Evolutionary conservation across 2,797 vertebrate genomes (phyloP), one percentile per base, ranked within the genome.

Genomic region (Tenualosa thibaudeaui): DNA sequence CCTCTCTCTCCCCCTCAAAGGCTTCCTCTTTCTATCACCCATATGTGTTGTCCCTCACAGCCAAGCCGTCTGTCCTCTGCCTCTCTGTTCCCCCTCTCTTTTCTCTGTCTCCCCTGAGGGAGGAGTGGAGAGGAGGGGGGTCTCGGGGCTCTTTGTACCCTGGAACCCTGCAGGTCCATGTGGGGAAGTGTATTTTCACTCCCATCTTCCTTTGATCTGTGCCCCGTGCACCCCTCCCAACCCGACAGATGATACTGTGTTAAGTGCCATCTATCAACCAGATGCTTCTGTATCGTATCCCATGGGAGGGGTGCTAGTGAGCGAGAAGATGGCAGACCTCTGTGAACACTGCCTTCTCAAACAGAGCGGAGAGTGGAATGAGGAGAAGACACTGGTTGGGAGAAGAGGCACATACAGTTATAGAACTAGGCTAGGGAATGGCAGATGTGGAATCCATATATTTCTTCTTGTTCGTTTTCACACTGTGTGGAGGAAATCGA

Each of bases 211-310:
- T 93, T 92, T 93, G 90, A 94, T 92, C 90, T 88, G 85, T 89
- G 89, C 85, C 88, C 85, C 0, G 56, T 24, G 53, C 87, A 31
- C 84, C 71, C 17, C 46, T 8, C 7, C 46, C 46, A 49, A 4
- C 46, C 46, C 87, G 90, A 89, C 92, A 93, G 87, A 89, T 56
- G 87, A 92, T 92, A 91, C 87, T 83, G 90, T 86, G 91, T 90
- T 94, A 92, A 92, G 88, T 86, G 90, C 86, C 89, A 91, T 91
- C 93, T 90, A 90, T 93, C 93, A 90, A 82, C 85, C 40, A 49
- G 56, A 81, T 24, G 46, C 85, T 85, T 78, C 84, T 86, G 84
- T 75, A 81, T 82, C 81, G 19, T 9, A 56, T 81, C 53, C 26
- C 54, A 81, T 26, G 81, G 60, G 75, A 62, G 24, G 37, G 12